Conservation (phyloP, 1,140 invertebrate genomes). For the Apolygus lucorum region DNA sequence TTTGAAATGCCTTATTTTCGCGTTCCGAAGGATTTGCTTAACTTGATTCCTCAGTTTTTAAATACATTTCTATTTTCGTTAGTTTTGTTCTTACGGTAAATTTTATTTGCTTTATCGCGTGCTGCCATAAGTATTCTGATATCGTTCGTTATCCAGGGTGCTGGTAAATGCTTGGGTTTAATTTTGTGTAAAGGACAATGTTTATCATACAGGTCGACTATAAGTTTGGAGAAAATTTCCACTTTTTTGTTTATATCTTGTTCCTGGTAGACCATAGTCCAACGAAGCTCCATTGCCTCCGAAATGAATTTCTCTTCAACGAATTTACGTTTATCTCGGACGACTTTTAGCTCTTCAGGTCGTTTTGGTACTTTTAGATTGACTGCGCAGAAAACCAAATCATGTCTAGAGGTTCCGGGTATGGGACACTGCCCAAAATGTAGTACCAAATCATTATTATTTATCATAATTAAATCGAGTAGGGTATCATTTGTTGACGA, state of each 20-base stretch:
- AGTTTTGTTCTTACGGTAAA: too few species aligned
- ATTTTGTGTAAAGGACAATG: not conserved
- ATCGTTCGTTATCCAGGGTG: not conserved
- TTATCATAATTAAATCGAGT: not conserved
- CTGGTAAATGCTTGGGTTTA: not conserved
- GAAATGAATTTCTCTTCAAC: not conserved
- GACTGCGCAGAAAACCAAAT: not conserved
- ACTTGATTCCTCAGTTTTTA: too few species aligned
- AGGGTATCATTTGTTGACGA: not conserved
- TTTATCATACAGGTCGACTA: not conserved
- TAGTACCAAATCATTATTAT: not conserved
- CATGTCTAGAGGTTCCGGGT: not conserved
- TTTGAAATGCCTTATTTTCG: too few species aligned
- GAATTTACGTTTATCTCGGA: not conserved
- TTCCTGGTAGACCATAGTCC: not conserved
- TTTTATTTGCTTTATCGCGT: too few species aligned
- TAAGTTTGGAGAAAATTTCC: not conserved
- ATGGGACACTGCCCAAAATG: not conserved
- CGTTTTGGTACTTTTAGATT: not conserved
- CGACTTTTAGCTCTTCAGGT: not conserved
- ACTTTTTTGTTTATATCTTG: not conserved
- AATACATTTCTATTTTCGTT: too few species aligned
- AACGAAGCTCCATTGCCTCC: not conserved
- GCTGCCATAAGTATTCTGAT: too few species aligned
- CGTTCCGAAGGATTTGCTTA: too few species aligned